Percentiles rank a stretch among this genome's conserved stretches.
Conservation (phyloP, 2,888 invertebrate species). For the Hyles lineata region DNA sequence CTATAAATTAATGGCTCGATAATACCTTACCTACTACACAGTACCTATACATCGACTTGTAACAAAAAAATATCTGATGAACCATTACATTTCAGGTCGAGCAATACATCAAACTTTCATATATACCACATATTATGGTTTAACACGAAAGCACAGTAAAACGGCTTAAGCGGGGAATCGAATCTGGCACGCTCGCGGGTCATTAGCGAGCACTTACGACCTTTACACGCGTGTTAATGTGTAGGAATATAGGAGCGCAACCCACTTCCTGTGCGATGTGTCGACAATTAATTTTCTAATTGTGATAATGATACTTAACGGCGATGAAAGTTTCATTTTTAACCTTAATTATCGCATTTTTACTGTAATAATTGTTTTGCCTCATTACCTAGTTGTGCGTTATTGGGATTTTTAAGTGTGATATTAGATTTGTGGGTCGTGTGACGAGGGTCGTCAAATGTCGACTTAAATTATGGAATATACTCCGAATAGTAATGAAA, state of each 20-base stretch:
- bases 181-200: constrained; percentile 9
- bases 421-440: not conserved
- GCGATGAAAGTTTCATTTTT: constrained; percentile 27
- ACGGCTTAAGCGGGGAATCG: not conserved
- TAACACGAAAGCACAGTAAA: constrained; percentile 15
- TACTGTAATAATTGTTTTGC: constrained; percentile 5
- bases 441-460: not conserved
- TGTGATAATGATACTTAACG: constrained; percentile 28
- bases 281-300: constrained; percentile 27
- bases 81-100: not conserved
- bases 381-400: constrained; percentile 25
- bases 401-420: not conserved
- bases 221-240: constrained; percentile 29
- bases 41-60: too few relatives aligned
- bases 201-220: constrained; percentile 31
- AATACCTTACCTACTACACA: too few relatives aligned
- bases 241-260: constrained; percentile 22
- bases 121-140: constrained; percentile 5
- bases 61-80: not conserved
- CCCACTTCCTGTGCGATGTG: constrained; percentile 27
- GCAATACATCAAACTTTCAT: not conserved
- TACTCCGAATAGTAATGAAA: not conserved
- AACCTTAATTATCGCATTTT: constrained; percentile 26
- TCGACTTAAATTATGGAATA: not conserved
- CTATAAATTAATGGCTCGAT: too few relatives aligned